These are phyloP conservation scores for Pterocles gutturalis DNA, from an alignment of 2,113 vertebrate genomes.

Conservation along the genomic window DNA sequence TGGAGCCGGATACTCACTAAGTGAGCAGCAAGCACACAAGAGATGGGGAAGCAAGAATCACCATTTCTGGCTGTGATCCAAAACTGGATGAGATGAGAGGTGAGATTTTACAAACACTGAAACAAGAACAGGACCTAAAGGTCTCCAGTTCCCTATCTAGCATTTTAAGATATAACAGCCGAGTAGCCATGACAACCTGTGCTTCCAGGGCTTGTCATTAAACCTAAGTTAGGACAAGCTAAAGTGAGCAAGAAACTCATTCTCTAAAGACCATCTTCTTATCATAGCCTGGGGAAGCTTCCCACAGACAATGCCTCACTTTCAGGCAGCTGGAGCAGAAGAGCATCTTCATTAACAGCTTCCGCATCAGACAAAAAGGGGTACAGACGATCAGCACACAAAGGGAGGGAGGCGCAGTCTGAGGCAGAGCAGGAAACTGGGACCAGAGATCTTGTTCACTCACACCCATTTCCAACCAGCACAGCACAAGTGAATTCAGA, in stretches of 20 bases:
- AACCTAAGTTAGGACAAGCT: background rate
- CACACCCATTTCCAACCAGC: background rate
- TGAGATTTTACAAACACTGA: background rate
- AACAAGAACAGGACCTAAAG: background rate
- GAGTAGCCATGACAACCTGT: background rate
- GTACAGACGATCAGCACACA: background rate
- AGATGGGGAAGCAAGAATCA: background rate
- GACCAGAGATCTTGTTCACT: background rate
- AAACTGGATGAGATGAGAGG: background rate
- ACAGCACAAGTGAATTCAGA: background rate
- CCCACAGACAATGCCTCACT: background rate
- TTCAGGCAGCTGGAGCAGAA: slow-evolving; percentile 30
- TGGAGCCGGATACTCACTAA: background rate
- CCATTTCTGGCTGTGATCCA: background rate
- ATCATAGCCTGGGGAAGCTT: background rate
- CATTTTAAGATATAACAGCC: background rate
- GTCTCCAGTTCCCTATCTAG: background rate
- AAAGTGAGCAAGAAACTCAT: background rate
- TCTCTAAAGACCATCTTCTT: background rate
- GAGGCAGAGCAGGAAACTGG: background rate
- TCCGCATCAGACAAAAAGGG: slow-evolving; percentile 31
- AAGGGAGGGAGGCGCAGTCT: background rate
- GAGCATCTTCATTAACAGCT: slow-evolving; percentile 45
- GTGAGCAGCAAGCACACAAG: background rate
- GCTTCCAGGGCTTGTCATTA: background rate